phyloP scores from a whole-genome alignment of 1,140 invertebrate species.

The Eueides isabella region DNA sequence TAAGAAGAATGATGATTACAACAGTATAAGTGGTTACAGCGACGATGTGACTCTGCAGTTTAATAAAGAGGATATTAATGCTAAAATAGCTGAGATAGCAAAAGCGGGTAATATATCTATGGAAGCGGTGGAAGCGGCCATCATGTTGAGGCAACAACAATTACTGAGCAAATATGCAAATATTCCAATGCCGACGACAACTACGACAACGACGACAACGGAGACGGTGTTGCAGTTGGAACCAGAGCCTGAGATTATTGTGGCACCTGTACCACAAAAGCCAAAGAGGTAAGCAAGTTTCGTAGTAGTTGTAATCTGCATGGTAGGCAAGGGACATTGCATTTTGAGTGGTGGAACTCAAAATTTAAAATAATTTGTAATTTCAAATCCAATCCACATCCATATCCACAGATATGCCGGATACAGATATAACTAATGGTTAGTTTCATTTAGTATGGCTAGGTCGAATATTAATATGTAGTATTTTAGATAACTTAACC shows the following conservation, averaged over 20 bases:
- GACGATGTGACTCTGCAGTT: slow-evolving; percentile 71
- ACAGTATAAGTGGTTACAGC: slow-evolving; percentile 72
- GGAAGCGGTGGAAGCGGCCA: slow-evolving; percentile 88
- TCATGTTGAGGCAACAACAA: slow-evolving; percentile 87
- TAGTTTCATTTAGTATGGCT: too few relatives aligned
- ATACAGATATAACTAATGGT: too few relatives aligned
- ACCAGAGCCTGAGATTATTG: slow-evolving; percentile 67
- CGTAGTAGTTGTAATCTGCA: too few relatives aligned
- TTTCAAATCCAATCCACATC: too few relatives aligned
- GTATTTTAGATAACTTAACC: too few relatives aligned
- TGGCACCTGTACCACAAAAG: slow-evolving; percentile 59
- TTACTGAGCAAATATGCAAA: slow-evolving; percentile 83
- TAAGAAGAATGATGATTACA: slow-evolving; percentile 79
- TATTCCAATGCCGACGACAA: slow-evolving; percentile 73
- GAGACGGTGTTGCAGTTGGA: slow-evolving; percentile 68
- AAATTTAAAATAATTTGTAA: too few relatives aligned
- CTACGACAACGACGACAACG: slow-evolving; percentile 78
- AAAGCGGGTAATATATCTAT: slow-evolving; percentile 88
- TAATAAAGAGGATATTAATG: slow-evolving; percentile 75
- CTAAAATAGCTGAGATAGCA: slow-evolving; percentile 79
- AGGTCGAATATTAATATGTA: too few relatives aligned
- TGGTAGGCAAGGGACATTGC: too few relatives aligned
- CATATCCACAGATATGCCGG: too few relatives aligned
- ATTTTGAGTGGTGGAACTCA: too few relatives aligned
- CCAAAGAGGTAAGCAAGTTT: slow-evolving; percentile 61